Conservation (phyloP, 2,888 invertebrate species). For the Philereme vetulata region DNA sequence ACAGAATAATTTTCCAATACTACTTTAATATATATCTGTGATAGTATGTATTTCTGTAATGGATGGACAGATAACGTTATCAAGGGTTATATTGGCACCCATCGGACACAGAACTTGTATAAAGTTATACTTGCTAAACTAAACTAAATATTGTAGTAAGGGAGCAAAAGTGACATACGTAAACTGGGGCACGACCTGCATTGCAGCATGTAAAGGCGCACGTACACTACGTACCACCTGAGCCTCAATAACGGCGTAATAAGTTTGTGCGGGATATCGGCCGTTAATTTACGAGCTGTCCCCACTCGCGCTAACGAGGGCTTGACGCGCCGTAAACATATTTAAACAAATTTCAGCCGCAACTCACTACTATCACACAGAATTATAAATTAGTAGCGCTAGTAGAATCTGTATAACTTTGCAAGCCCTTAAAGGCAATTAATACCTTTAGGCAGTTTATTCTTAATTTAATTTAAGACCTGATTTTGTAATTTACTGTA, state of each 20-base stretch:
- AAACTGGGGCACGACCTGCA: conserved; percentile 7
- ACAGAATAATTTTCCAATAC: too few species aligned
- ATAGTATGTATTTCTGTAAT: too few species aligned
- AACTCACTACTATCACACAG: conserved; percentile 13
- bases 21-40: too few species aligned
- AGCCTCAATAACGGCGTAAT: conserved; percentile 10
- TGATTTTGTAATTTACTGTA: too few species aligned
- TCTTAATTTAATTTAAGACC: too few species aligned
- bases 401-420: too few species aligned
- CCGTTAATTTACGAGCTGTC: conserved; percentile 21
- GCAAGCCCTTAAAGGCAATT: too few species aligned
- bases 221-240: conserved; percentile 3
- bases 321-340: conserved; percentile 17
- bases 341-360: conserved; percentile 25
- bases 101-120: too few species aligned
- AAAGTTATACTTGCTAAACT: too few species aligned
- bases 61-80: too few species aligned
- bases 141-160: background rate
- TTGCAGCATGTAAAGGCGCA: conserved; percentile 2
- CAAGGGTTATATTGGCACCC: too few species aligned
- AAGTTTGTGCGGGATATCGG: conserved; percentile 26
- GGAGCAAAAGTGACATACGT: background rate
- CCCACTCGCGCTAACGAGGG: conserved; percentile 26
- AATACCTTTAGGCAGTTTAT: too few species aligned
- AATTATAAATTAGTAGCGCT: background rate